These are phyloP conservation scores for Bufo gargarizans DNA, from an alignment of 2,113 vertebrate genomes.

Conservation along the genomic window DNA sequence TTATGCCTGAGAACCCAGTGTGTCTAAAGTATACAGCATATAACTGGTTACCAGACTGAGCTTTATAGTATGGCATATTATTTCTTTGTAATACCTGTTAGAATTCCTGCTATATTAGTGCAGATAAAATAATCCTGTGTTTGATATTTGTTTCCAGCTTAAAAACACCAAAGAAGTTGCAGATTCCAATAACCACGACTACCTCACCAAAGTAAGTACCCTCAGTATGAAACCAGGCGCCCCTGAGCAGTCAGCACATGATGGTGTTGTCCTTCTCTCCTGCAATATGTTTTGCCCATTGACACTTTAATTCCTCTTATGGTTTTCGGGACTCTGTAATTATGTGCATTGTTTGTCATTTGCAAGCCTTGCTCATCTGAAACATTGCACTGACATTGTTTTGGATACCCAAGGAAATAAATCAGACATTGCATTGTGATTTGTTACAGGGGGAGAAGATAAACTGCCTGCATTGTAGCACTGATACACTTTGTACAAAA, in stretches of 20 bases:
- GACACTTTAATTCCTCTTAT: conserved; percentile 16
- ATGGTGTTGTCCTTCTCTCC: neutral
- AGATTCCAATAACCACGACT: conserved; percentile 77
- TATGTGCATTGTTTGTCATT: conserved; percentile 31
- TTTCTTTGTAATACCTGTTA: neutral
- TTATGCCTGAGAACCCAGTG: neutral
- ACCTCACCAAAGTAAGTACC: conserved; percentile 80
- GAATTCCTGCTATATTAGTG: neutral
- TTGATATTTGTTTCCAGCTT: conserved; percentile 69
- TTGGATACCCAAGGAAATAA: conserved; percentile 34
- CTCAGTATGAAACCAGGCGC: neutral
- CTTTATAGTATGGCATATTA: neutral
- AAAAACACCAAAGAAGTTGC: conserved; percentile 79
- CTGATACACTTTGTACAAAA: conserved; percentile 9
- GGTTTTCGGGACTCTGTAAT: conserved; percentile 27
- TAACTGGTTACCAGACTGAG: neutral
- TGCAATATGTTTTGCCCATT: conserved; percentile 11
- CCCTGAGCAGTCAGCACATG: neutral
- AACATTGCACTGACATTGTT: conserved; percentile 25
- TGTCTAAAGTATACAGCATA: neutral
- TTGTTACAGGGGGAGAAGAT: conserved; percentile 18
- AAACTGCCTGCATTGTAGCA: conserved; percentile 27
- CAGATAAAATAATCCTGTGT: conserved; percentile 2
- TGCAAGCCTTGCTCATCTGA: conserved; percentile 6
- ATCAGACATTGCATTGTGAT: conserved; percentile 39